Evolutionary conservation across 2,797 vertebrate species (phyloP), one percentile per base, ranked within the genome.

Genomic region (Parauchenoglanis punctatus): DNA sequence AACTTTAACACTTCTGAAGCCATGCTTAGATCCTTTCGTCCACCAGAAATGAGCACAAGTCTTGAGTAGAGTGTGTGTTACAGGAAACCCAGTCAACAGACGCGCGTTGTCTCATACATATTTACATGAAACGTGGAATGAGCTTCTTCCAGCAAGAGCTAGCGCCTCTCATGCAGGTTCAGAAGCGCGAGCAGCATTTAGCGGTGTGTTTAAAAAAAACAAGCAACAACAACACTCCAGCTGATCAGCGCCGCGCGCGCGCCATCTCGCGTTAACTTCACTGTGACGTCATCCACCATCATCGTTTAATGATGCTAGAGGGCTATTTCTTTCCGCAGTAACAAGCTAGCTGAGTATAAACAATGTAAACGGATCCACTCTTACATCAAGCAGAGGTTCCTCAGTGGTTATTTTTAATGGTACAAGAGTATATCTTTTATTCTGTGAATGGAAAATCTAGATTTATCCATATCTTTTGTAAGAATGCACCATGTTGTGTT

Each of bases 191-290:
- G 0, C 0, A 4, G 35, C 54, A n/a, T 25, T n/a, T 0, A 12
- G 31, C 31, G 15, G 17, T 1, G 0, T 2, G 10, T 23, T 1
- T 7, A 7, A 54, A 17, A 56, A 35, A n/a, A 40, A 70, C 40
- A 70, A 44, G 18, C 25, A 40, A 70, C 40, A 70, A 44, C 18
- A 46, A 40, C 11, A 4, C 28, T 35, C 31, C 80, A 82, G 80
- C 58, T 63, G 58, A 10, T 75, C 17, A 13, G 40, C 17, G 20
- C 65, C 8, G 82, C 44, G 15, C 40, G 52, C 31, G 84, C 56
- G 83, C 83, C 83, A 58, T n/a, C 83, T 49, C 40, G 84, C 40
- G 72, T 28, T 35, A 46, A 81, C 65, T 81, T 59, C 40, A 15
- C n/a, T 2, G 17, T 80, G 61, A 86, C 85, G 28, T 85, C 84